A percentile compares a stretch with the other conserved stretches of the same genome.
These are phyloP conservation scores for Mesochorus sp. DNA, from an alignment of 2,888 invertebrate genomes.

Conservation along the genomic window DNA sequence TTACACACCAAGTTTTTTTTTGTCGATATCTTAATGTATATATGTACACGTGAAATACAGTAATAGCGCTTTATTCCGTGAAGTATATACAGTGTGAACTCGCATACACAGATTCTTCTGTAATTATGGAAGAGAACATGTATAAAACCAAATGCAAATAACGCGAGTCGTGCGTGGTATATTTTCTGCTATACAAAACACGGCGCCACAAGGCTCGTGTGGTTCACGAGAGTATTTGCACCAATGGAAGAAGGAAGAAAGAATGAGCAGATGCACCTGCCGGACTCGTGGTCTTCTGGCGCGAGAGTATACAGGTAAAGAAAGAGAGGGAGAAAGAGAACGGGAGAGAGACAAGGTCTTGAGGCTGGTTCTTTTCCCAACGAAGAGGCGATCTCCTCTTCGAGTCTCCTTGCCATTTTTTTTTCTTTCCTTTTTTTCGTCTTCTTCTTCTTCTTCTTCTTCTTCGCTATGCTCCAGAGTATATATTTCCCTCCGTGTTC, in stretches of 20 bases:
- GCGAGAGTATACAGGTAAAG: conserved; percentile 30
- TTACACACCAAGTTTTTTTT: too few species aligned
- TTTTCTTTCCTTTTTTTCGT: conserved; percentile 42
- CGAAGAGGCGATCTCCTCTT: conserved; percentile 54
- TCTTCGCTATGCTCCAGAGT: conserved; percentile 7
- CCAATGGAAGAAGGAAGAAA: conserved; percentile 43
- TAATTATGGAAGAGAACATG: conserved; percentile 21
- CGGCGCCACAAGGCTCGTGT: conserved; percentile 17
- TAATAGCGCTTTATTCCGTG: not conserved
- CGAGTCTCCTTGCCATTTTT: conserved; percentile 69
- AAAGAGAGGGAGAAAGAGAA: too few species aligned
- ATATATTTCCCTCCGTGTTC: conserved; percentile 42
- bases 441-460: conserved; percentile 45
- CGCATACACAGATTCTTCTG: conserved; percentile 17
- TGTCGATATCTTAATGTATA: not conserved
- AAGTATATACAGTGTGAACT: not conserved
- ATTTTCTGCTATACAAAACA: conserved; percentile 24
- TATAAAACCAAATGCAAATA: not conserved
- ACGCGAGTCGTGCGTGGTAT: conserved; percentile 43
- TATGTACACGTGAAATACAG: not conserved
- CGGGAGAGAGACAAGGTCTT: conserved; percentile 51
- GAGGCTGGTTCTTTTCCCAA: conserved; percentile 68
- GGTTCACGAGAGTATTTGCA: conserved; percentile 8
- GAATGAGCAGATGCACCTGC: conserved; percentile 75
- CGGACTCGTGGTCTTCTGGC: conserved; percentile 66